phyloP scores from a whole-genome alignment of 1,140 invertebrate species.

The Leptopilina boulardi region DNA sequence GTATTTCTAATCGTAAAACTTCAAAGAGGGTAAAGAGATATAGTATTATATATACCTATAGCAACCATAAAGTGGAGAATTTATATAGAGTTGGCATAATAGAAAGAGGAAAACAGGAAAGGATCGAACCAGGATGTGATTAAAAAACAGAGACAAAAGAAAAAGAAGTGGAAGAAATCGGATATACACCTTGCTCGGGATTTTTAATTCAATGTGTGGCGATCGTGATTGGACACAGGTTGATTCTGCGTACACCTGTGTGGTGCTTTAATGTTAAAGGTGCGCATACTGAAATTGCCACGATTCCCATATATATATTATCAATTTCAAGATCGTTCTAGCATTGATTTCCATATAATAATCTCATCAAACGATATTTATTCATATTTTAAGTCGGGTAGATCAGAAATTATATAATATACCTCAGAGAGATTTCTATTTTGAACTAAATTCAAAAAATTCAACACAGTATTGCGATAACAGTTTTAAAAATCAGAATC shows the following conservation, averaged over 20 bases:
- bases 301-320: no score
- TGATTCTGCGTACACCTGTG: slow-evolving; percentile 60
- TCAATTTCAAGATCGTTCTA: no score
- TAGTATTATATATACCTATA: no score
- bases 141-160: slow-evolving; percentile 32
- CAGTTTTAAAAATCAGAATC: not conserved
- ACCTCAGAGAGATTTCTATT: not conserved
- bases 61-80: not conserved
- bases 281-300: not conserved
- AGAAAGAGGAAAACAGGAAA: not conserved
- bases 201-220: slow-evolving; percentile 50
- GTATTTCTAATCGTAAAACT: no score
- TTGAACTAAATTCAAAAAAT: not conserved
- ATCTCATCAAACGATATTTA: no score
- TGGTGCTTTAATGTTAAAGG: slow-evolving; percentile 48
- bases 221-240: slow-evolving; percentile 59
- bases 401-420: no score
- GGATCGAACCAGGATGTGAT: slow-evolving; percentile 34
- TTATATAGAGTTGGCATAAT: not conserved
- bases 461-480: not conserved
- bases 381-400: no score
- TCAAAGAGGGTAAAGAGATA: no score
- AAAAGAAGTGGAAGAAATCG: slow-evolving; percentile 41
- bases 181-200: slow-evolving; percentile 50
- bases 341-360: no score